Evolutionary conservation across 1,140 invertebrate genomes (phyloP).

Genomic region (Aphidius ervi): DNA sequence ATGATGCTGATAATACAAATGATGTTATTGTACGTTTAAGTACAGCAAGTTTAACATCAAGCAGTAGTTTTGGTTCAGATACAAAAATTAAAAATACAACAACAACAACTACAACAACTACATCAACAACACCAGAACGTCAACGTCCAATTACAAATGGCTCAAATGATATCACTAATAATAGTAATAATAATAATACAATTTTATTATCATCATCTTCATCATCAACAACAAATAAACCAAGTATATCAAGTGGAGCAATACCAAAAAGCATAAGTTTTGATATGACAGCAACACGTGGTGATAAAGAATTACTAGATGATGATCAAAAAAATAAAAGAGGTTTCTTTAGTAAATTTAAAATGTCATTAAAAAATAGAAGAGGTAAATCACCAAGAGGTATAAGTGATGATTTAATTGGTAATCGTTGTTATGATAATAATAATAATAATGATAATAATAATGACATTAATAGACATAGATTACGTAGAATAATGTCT

Average conservation of each 20-base stretch:
- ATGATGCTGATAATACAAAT: slow-evolving; percentile 31
- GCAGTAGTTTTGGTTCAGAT: slow-evolving; percentile 50
- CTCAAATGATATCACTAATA: slow-evolving; percentile 16
- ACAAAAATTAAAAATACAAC: slow-evolving; percentile 34
- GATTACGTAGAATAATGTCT: slow-evolving; percentile 54
- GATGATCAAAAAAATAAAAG: slow-evolving; percentile 61
- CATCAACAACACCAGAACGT: background rate
- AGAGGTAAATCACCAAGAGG: slow-evolving; percentile 55
- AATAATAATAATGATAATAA: slow-evolving; percentile 33
- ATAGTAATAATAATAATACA: no score
- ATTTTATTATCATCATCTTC: no score
- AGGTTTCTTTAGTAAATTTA: slow-evolving; percentile 67
- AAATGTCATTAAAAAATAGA: slow-evolving; percentile 65
- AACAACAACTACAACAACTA: slow-evolving; percentile 19
- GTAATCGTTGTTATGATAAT: slow-evolving; percentile 44
- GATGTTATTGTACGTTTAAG: slow-evolving; percentile 47
- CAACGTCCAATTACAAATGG: slow-evolving; percentile 22
- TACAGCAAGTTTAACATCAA: slow-evolving; percentile 52
- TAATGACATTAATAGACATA: slow-evolving; percentile 36
- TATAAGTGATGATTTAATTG: slow-evolving; percentile 43
- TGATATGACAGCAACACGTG: slow-evolving; percentile 82
- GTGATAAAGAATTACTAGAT: slow-evolving; percentile 61
- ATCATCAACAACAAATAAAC: slow-evolving; percentile 43
- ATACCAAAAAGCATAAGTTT: slow-evolving; percentile 91
- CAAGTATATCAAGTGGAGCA: slow-evolving; percentile 67